These are phyloP conservation scores for Salmo trutta DNA, from an alignment of 2,797 vertebrate species.

Conservation along the genomic window DNA sequence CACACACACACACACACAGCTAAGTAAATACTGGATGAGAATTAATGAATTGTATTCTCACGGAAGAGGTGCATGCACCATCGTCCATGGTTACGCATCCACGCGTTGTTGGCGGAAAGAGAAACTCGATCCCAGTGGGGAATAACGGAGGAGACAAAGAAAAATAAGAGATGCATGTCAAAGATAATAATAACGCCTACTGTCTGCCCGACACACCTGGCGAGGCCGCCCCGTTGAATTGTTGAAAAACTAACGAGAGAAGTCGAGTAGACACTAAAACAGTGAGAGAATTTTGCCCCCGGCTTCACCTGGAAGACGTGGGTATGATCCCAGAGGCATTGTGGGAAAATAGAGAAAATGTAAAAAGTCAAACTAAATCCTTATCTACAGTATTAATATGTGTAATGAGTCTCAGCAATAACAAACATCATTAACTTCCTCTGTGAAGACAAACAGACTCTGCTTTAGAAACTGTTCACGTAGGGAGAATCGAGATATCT, in stretches of 20 bases:
- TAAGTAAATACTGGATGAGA: slow-evolving; percentile 33
- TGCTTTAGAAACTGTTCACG: slow-evolving; percentile 53
- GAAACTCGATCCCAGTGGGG: slow-evolving; percentile 25
- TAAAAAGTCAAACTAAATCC: slow-evolving; percentile 41
- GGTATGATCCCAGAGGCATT: background rate
- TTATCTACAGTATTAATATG: slow-evolving; percentile 49
- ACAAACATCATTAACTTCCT: slow-evolving; percentile 55
- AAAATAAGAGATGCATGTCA: slow-evolving; percentile 23
- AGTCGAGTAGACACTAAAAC: slow-evolving; percentile 31
- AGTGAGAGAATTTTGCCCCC: slow-evolving; percentile 15
- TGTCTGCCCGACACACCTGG: slow-evolving; percentile 29
- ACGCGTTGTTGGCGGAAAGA: slow-evolving; percentile 39
- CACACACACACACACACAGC: background rate
- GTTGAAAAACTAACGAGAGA: slow-evolving; percentile 28
- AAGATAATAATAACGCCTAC: slow-evolving; percentile 38
- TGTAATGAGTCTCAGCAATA: slow-evolving; percentile 18
- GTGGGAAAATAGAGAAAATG: background rate
- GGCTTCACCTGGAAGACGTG: slow-evolving; percentile 21
- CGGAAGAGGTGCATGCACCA: background rate
- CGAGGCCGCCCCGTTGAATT: slow-evolving; percentile 15
- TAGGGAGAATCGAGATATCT: slow-evolving; percentile 46
- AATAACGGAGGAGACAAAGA: background rate
- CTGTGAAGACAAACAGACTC: slow-evolving; percentile 45
- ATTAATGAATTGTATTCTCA: slow-evolving; percentile 44
- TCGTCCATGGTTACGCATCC: background rate